Percentiles rank a stretch among this genome's conserved stretches.
Conservation (phyloP, 2,113 vertebrate species). For the Cryptomyrus ogoouensis region DNA sequence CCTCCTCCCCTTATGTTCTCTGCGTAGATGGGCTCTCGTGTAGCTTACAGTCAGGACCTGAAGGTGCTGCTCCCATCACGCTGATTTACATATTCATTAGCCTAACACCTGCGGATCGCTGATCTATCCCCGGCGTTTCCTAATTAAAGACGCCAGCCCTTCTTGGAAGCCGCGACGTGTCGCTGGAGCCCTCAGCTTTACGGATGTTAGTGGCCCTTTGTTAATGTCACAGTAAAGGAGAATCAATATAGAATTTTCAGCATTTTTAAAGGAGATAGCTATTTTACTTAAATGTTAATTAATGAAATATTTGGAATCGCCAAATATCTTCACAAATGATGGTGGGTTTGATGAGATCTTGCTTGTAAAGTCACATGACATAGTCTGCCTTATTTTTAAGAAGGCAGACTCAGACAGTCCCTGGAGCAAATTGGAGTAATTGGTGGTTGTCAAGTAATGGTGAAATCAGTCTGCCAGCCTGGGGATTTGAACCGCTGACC, state of each 20-base stretch:
- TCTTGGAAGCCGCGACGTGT: neutral
- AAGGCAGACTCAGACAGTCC: neutral
- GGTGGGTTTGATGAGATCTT: neutral
- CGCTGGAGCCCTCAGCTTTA: neutral
- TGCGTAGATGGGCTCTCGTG: neutral
- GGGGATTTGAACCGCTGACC: neutral
- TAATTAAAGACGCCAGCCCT: neutral
- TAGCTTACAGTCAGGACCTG: neutral
- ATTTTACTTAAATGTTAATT: neutral
- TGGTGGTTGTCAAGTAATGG: neutral
- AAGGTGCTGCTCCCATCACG: neutral
- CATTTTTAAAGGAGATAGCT: neutral
- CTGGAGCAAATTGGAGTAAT: neutral
- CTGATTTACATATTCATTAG: neutral
- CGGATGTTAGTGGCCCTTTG: neutral
- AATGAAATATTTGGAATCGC: neutral
- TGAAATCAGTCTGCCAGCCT: neutral
- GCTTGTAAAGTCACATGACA: neutral
- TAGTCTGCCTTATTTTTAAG: neutral
- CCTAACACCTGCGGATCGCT: neutral
- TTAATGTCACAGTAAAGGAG: neutral
- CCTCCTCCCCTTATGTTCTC: neutral
- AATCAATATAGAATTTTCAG: too few relatives aligned
- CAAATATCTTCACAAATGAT: neutral
- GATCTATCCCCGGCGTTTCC: neutral